Conservation (phyloP, 1,140 invertebrate genomes). For the Carcinoscorpius rotundicauda region DNA sequence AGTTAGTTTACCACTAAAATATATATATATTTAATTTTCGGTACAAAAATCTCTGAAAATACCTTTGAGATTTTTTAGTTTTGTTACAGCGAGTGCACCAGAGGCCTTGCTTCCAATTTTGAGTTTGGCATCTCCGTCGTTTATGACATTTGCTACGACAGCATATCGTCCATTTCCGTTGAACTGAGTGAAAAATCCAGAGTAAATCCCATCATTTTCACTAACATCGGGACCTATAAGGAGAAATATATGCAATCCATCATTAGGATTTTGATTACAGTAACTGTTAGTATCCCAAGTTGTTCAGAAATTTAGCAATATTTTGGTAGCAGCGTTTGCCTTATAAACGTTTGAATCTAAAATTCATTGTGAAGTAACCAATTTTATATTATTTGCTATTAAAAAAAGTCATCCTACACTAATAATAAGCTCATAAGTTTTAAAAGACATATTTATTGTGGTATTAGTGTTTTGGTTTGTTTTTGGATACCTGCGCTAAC, state of each 20-base stretch:
- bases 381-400: too few relatives aligned
- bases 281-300: neutral
- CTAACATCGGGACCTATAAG: conserved; percentile 20
- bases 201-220: conserved; percentile 24
- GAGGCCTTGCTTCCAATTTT: conserved; percentile 8
- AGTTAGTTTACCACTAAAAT: too few relatives aligned
- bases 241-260: neutral
- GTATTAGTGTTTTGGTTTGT: too few relatives aligned
- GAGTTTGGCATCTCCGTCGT: conserved; percentile 14
- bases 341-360: neutral
- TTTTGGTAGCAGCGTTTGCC: neutral
- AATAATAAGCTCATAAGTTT: too few relatives aligned
- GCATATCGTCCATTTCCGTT: conserved; percentile 21
- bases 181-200: conserved; percentile 22
- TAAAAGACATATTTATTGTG: too few relatives aligned
- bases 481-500: too few relatives aligned
- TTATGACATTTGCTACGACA: conserved; percentile 17
- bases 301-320: neutral
- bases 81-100: conserved; percentile 9
- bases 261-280: neutral
- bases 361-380: too few relatives aligned
- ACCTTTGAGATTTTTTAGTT: conserved; percentile 1
- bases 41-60: too few relatives aligned
- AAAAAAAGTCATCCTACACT: too few relatives aligned
- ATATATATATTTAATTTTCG: too few relatives aligned